Evolutionary conservation across 1,140 invertebrate species (phyloP), one percentile per base, ranked within the genome.

Genomic region (Temnothorax curvispinosus): DNA sequence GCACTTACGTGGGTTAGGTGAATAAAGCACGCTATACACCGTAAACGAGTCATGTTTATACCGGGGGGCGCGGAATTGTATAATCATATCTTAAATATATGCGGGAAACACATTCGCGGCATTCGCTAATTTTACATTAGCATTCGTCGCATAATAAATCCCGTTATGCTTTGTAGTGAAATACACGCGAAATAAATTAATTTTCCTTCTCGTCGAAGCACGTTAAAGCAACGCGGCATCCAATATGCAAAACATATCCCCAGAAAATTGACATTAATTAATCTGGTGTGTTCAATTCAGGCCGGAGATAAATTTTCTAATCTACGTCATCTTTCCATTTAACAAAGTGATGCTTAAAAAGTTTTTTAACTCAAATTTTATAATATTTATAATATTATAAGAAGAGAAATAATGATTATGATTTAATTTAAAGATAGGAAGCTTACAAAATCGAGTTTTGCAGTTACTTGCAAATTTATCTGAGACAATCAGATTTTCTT

Each of bases 21-120:
- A 50, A 56, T 67, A 58, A 58, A 60, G 71, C 18, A 67, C 38
- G 8, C 38, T 18, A 27, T 27, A n/a, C 27, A 41, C 5, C 32
- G 52, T 44, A 69, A 76, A 50, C 81, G 62, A 69, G 41, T 50
- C 54, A 38, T 74, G 38, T 81, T 81, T 60, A 60, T 60, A 50
- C 15, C 54, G 18, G 6, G 18, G 27, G 27, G 1, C 27, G 0
- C 41, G 69, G 35, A 81, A 62, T 62, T 47, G 41, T 38, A 47
- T 74, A 84, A 75, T 84, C 58, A 52, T 60, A 38, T 75, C 9
- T 75, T 74, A 75, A 84, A 74, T 47, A 74, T 60, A 41, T 74
- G 27, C 69, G 41, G 38, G 58, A 72, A 60, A 82, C 41, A 3
- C 18, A 60, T 27, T 47, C 38, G 32, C 13, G 41, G 27, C 52